A percentile compares a stretch with the other conserved stretches of the same genome.
Conservation (phyloP, 2,888 invertebrate species). For the Strigamia crassipes region DNA sequence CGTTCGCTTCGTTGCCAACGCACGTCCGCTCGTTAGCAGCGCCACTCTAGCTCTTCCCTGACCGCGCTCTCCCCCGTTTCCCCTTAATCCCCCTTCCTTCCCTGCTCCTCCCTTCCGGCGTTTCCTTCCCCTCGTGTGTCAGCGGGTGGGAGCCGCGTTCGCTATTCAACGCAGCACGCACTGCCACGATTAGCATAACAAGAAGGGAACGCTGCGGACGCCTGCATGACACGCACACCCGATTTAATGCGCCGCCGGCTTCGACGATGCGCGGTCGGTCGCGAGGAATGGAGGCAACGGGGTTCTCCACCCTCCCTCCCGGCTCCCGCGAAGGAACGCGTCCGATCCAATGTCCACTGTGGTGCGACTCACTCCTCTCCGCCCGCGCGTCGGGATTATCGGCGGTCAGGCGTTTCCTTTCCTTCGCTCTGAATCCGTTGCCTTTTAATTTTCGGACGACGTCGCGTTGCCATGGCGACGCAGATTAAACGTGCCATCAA, state of each 20-base stretch:
- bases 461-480: neutral
- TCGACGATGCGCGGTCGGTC: constrained; percentile 5
- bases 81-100: constrained; percentile 40
- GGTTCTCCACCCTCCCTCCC: neutral
- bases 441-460: constrained; percentile 29
- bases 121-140: constrained; percentile 40
- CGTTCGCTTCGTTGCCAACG: constrained; percentile 35
- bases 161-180: constrained; percentile 40
- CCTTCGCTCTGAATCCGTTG: neutral
- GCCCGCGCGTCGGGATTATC: constrained; percentile 30
- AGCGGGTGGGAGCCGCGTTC: constrained; percentile 35
- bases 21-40: constrained; percentile 41
- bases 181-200: constrained; percentile 40
- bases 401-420: neutral
- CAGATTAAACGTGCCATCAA: constrained; percentile 29
- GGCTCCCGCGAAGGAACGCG: neutral
- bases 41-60: constrained; percentile 40
- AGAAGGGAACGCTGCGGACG: constrained; percentile 38
- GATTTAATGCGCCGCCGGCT: constrained; percentile 42
- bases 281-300: neutral
- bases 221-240: constrained; percentile 42
- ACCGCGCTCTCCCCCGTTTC: constrained; percentile 42
- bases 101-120: constrained; percentile 38
- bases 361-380: neutral
- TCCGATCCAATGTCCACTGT: constrained; percentile 19